Percentiles rank a stretch among this genome's conserved stretches.
These are phyloP conservation scores for Eulithis prunata DNA, from an alignment of 2,888 invertebrate species.

Conservation along the genomic window DNA sequence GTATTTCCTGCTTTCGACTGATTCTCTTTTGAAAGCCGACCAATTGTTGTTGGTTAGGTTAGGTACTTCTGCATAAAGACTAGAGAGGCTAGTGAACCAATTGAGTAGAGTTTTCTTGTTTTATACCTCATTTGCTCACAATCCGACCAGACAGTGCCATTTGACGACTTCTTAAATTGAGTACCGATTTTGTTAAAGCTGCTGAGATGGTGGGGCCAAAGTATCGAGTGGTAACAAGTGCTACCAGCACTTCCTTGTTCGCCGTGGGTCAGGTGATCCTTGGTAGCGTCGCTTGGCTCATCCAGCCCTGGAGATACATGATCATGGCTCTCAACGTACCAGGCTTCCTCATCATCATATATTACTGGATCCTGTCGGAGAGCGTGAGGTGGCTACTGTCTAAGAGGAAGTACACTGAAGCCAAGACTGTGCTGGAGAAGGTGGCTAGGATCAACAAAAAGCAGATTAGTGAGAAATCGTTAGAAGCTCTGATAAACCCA, in stretches of 20 bases:
- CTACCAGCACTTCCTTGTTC: conserved; percentile 88
- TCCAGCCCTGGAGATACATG: conserved; percentile 87
- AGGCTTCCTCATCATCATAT: conserved; percentile 86
- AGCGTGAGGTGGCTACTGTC: conserved; percentile 91
- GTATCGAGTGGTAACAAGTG: conserved; percentile 88
- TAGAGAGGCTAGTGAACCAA: no score
- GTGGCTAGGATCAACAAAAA: conserved; percentile 86
- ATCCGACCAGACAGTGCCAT: no score
- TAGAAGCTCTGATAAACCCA: conserved; percentile 69
- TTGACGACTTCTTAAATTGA: no score
- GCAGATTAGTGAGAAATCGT: conserved; percentile 79
- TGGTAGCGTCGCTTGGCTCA: conserved; percentile 87
- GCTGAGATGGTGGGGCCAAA: conserved; percentile 91
- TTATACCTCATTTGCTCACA: no score
- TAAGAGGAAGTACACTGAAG: conserved; percentile 85
- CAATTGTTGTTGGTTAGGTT: no score
- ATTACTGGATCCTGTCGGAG: conserved; percentile 87
- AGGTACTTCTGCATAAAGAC: no score
- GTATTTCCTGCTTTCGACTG: no score
- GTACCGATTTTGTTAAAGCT: conserved; percentile 67
- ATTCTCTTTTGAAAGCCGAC: no score
- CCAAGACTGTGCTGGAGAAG: conserved; percentile 83
- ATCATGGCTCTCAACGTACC: conserved; percentile 88
- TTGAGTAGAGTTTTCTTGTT: no score
- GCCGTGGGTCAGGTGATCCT: conserved; percentile 88